Evolutionary conservation across 2,113 vertebrate species (phyloP).

Genomic region (Corythoichthys intestinalis): DNA sequence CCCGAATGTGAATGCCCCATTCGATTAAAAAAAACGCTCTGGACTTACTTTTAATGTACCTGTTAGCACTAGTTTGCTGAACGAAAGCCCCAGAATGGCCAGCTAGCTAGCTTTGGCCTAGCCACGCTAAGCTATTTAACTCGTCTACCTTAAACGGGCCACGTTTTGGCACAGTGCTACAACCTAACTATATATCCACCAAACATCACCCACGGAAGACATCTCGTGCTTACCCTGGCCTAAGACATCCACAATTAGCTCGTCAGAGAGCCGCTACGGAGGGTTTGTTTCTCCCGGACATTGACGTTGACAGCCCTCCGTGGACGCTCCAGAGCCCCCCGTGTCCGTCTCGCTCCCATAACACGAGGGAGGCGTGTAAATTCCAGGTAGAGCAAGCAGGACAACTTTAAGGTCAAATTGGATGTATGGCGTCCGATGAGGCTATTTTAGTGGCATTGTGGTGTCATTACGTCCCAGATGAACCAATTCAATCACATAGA

Average conservation of each 20-base stretch:
- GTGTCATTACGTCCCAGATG: neutral
- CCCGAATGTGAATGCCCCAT: neutral
- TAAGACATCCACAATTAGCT: constrained; percentile 32
- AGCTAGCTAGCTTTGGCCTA: constrained; percentile 35
- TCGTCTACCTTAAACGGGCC: constrained; percentile 47
- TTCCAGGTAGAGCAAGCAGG: constrained; percentile 1
- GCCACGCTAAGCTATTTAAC: constrained; percentile 49
- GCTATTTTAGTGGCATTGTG: neutral
- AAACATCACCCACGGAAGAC: neutral
- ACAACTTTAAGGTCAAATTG: neutral
- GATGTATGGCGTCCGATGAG: neutral
- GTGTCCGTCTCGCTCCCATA: constrained; percentile 57
- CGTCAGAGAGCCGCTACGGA: constrained; percentile 25
- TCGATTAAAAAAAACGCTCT: neutral
- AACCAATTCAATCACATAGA: neutral
- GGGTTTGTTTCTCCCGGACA: constrained; percentile 38
- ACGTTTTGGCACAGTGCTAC: constrained; percentile 40
- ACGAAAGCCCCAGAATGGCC: neutral
- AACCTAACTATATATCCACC: neutral
- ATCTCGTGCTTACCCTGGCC: constrained; percentile 47
- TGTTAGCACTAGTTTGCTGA: neutral
- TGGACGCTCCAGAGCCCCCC: constrained; percentile 7
- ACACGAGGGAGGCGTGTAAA: constrained; percentile 39
- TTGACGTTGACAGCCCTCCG: constrained; percentile 46
- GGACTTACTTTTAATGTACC: neutral